phyloP scores from a whole-genome alignment of 2,113 vertebrate species.

The Pterocles burchelli region DNA sequence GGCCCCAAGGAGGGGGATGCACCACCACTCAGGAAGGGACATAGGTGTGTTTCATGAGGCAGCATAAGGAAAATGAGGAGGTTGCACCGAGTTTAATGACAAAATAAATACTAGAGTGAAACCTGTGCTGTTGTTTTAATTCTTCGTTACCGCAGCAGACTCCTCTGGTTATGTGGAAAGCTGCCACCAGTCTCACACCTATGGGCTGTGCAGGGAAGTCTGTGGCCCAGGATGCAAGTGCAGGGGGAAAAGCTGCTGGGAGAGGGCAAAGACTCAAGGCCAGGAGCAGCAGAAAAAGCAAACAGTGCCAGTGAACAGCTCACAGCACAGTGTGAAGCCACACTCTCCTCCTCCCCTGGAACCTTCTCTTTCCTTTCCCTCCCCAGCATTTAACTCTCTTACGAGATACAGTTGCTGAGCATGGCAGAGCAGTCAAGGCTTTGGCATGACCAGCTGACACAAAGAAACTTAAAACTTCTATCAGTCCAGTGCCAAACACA shows the following conservation, averaged over 20 bases:
- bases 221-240: neutral
- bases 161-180: neutral
- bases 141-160: neutral
- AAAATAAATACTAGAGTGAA: neutral
- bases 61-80: neutral
- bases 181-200: neutral
- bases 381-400: neutral
- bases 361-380: neutral
- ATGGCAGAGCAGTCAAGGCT: neutral
- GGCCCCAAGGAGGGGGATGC: rapidly evolving
- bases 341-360: neutral
- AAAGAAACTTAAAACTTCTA: neutral
- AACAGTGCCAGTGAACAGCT: neutral
- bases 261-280: neutral
- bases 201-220: neutral
- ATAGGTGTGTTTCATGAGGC: neutral
- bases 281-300: neutral
- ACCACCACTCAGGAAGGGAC: neutral
- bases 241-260: neutral
- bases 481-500: neutral
- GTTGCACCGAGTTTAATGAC: neutral
- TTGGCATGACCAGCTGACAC: neutral
- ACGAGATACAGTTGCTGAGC: neutral
- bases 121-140: neutral
- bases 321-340: neutral